Percentiles rank a stretch among this genome's conserved stretches.
Conservation (phyloP, 2,797 vertebrate genomes). For the Pangasius krempfi region DNA sequence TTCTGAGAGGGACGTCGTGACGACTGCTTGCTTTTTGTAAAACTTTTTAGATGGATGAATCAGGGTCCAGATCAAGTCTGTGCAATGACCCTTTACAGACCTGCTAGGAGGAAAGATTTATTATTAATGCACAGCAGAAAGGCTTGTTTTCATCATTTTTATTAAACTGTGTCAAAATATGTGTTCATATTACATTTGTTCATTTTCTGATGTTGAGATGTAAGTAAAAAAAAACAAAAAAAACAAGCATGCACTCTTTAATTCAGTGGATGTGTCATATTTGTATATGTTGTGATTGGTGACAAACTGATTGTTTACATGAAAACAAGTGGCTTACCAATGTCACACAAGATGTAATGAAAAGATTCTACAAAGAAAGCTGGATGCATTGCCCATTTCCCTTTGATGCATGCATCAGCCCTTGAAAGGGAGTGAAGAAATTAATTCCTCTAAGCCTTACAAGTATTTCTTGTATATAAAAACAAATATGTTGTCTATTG, state of each 20-base stretch:
- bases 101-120: background rate
- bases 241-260: background rate
- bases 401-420: background rate
- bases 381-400: background rate
- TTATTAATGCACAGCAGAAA: conserved; percentile 10
- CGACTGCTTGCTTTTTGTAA: background rate
- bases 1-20: background rate
- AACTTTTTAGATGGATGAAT: conserved; percentile 18
- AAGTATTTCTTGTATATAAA: no score
- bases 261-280: conserved; percentile 1
- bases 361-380: background rate
- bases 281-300: conserved; percentile 32
- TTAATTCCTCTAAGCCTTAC: background rate
- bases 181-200: background rate
- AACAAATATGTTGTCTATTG: background rate
- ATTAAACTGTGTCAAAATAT: background rate
- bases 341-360: background rate
- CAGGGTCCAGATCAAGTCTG: conserved; percentile 9
- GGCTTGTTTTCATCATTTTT: background rate
- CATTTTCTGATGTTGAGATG: background rate
- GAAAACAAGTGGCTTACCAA: background rate
- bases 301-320: conserved; percentile 6
- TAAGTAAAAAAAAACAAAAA: background rate
- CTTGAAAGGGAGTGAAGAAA: background rate
- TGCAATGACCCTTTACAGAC: background rate